Base-by-base conservation (phyloP, 2,113 vertebrate species). In the Stomatorhinus ivindoensis region DNA sequence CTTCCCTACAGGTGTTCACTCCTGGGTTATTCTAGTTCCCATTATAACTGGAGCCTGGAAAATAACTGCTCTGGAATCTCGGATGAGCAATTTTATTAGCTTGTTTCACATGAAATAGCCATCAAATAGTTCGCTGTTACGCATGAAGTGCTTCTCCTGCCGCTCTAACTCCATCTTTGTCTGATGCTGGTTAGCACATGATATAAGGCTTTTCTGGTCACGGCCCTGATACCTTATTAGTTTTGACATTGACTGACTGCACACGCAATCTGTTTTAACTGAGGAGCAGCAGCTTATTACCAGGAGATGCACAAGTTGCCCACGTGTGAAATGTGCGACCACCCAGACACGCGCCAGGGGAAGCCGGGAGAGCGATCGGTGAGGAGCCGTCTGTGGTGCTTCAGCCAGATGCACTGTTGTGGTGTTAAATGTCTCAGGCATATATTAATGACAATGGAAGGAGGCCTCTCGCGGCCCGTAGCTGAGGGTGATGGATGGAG, bases 171-270 rank as follows among this genome's bases (percentile, higher is more conserved):
- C 13, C 92, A 93, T 94, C 93, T 93, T 91, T 89, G 91, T 92
- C 61, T 82, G 47, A 44, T 15, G 31, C 42, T 89, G 88, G 84
- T 93, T 93, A 94, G 94, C 93, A 94, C 94, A 94, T 94, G 92
- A 94, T 91, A 91, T 92, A 92, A 91, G 92, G 92, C 92, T 42
- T 86, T 92, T 92, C 93, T 48, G 91, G 92, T 95, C 94, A 95
- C 93, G 94, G 93, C 93, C 9, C 93, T 94, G 94, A 93, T 94
- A 94, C 94, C 94, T 95, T 94, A 95, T 95, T 95, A 94, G 95
- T 94, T 95, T 95, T 94, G 94, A 95, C 94, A 95, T 94, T 94
- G 95, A 95, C 93, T 95, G 94, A 95, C 95, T 95, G 85, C 85
- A 87, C 85, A 87, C 55, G n/a, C 85, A 87, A 87, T 87, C 31